Evolutionary conservation across 2,113 vertebrate genomes (phyloP).

Genomic region (Neodontobutis hainanensis): DNA sequence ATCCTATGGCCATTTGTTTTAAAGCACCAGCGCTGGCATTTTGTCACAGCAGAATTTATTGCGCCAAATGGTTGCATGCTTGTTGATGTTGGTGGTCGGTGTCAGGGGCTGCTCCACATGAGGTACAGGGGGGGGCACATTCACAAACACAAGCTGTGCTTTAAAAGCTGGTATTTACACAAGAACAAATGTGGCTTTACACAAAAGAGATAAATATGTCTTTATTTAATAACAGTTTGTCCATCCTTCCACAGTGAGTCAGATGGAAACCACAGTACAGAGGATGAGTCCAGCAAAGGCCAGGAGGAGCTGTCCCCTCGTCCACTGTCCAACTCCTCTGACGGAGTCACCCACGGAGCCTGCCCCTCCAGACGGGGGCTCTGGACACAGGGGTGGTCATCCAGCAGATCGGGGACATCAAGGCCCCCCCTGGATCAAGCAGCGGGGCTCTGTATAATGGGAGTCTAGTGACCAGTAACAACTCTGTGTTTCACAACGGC

Average conservation of each 20-base stretch:
- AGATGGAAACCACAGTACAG: slow-evolving; percentile 98
- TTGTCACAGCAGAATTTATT: slow-evolving; percentile 76
- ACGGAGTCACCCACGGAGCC: slow-evolving; percentile 80
- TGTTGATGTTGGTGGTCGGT: slow-evolving; percentile 60
- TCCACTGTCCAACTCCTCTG: slow-evolving; percentile 87
- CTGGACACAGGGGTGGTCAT: slow-evolving; percentile 91
- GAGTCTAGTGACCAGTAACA: slow-evolving; percentile 86
- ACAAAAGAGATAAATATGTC: neutral
- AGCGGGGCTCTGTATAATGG: slow-evolving; percentile 88
- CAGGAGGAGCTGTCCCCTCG: slow-evolving; percentile 95
- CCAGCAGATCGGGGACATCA: slow-evolving; percentile 95
- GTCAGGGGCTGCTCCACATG: slow-evolving; percentile 62
- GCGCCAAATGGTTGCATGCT: slow-evolving; percentile 77
- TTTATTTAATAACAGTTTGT: slow-evolving; percentile 7
- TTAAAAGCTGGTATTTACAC: slow-evolving; percentile 54
- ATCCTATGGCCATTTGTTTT: slow-evolving; percentile 70
- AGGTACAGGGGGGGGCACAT: slow-evolving; percentile 48
- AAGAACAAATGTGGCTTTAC: slow-evolving; percentile 42
- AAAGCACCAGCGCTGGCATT: slow-evolving; percentile 51
- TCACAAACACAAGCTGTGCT: slow-evolving; percentile 52
- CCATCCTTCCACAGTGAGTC: slow-evolving; percentile 83
- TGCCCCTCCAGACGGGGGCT: slow-evolving; percentile 82
- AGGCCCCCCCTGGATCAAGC: slow-evolving; percentile 87
- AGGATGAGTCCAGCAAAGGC: slow-evolving; percentile 98
- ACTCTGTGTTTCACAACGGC: slow-evolving; percentile 91